A percentile compares a stretch with the other conserved stretches of the same genome.
Evolutionary conservation across 2,888 invertebrate species (phyloP).

Genomic region (Trachelus iudaicus): DNA sequence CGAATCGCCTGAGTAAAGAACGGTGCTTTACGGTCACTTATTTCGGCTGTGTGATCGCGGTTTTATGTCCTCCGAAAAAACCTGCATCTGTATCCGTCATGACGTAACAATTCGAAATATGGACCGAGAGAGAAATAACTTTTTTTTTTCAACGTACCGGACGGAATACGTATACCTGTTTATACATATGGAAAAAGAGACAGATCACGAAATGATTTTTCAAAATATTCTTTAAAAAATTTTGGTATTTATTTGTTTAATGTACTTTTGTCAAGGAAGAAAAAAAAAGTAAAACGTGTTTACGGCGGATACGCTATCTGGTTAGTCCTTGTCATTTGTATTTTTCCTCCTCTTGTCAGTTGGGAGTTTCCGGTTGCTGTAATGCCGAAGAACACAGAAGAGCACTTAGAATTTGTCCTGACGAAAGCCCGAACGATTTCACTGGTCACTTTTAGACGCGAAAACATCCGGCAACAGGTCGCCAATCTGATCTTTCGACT

Average conservation of each 20-base stretch:
- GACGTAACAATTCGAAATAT: neutral
- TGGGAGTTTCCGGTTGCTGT: neutral
- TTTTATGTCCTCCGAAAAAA: neutral
- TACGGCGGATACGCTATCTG: neutral
- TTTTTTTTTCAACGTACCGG: neutral
- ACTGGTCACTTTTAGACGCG: neutral
- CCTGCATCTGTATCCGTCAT: neutral
- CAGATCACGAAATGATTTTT: neutral
- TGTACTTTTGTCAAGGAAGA: neutral
- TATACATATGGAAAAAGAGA: neutral
- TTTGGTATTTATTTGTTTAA: neutral
- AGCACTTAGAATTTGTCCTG: neutral
- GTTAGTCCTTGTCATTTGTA: neutral
- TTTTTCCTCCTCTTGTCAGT: neutral
- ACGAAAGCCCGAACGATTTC: neutral
- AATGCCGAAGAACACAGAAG: neutral
- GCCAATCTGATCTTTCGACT: neutral
- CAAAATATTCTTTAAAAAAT: too few species aligned
- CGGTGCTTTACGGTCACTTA: neutral
- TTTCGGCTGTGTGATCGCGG: neutral
- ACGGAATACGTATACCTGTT: neutral
- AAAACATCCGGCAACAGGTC: neutral
- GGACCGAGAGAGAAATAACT: neutral
- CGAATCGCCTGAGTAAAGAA: neutral
- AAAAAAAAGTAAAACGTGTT: neutral